phyloP scores from a whole-genome alignment of 2,888 invertebrate genomes.

The Xanthostigma xanthostigma region DNA sequence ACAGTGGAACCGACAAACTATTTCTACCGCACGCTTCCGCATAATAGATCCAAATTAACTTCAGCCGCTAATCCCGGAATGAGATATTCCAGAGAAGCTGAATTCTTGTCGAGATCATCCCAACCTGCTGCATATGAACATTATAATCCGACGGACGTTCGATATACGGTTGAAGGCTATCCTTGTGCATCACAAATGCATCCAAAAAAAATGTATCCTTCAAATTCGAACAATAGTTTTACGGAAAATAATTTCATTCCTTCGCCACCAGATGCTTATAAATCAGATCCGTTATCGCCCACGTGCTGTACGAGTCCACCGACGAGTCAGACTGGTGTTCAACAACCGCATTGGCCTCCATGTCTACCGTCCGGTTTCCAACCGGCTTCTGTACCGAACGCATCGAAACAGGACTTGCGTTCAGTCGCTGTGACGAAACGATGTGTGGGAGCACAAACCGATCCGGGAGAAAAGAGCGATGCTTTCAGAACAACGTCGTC shows the following conservation, averaged over 20 bases:
- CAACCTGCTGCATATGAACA: slow-evolving; percentile 35
- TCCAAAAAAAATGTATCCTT: slow-evolving; percentile 4
- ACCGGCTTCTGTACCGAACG: slow-evolving; percentile 22
- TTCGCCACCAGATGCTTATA: slow-evolving; percentile 56
- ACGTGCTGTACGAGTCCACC: slow-evolving; percentile 21
- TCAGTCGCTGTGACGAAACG: slow-evolving; percentile 34
- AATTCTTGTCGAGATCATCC: slow-evolving; percentile 39
- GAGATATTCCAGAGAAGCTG: slow-evolving; percentile 47
- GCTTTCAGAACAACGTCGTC: slow-evolving; percentile 2
- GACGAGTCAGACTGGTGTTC: slow-evolving; percentile 18
- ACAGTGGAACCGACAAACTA: slow-evolving; percentile 18
- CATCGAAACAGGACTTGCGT: slow-evolving; percentile 1
- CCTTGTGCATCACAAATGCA: slow-evolving; percentile 27
- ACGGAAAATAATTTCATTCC: slow-evolving; percentile 43
- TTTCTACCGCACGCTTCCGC: slow-evolving; percentile 65
- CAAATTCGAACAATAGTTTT: slow-evolving; percentile 16
- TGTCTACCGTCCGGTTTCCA: slow-evolving; percentile 30
- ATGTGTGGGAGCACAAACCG: slow-evolving; percentile 46
- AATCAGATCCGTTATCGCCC: slow-evolving; percentile 36
- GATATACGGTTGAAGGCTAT: slow-evolving; percentile 70
- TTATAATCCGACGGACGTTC: slow-evolving; percentile 37
- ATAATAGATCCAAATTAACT: slow-evolving; percentile 44
- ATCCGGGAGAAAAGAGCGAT: slow-evolving; percentile 23
- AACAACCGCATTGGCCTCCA: slow-evolving; percentile 33
- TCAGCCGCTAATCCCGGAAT: slow-evolving; percentile 37